Evolutionary conservation across 2,797 vertebrate genomes (phyloP).

Genomic region (Notoglanidium macrostoma): DNA sequence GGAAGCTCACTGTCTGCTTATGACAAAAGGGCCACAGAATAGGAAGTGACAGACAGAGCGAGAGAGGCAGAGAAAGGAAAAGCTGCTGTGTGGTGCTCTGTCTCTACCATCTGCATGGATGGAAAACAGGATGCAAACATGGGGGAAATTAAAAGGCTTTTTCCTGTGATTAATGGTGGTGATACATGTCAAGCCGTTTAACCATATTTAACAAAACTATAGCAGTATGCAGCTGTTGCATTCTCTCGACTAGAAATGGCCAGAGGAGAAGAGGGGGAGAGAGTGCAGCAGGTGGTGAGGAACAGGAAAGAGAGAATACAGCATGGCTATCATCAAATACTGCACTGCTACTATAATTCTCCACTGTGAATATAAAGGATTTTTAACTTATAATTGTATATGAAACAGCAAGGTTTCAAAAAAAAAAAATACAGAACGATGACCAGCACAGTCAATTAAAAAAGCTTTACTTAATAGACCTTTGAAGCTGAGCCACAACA

Average conservation of each 20-base stretch:
- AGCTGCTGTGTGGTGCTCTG: slow-evolving; percentile 68
- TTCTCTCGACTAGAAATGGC: slow-evolving; percentile 54
- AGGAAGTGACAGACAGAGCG: slow-evolving; percentile 54
- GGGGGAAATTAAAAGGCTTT: slow-evolving; percentile 76
- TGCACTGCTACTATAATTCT: slow-evolving; percentile 43
- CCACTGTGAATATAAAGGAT: slow-evolving; percentile 40
- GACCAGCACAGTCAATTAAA: slow-evolving; percentile 79
- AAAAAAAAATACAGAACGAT: slow-evolving; percentile 29
- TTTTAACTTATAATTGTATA: slow-evolving; percentile 47
- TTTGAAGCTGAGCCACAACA: slow-evolving; percentile 72
- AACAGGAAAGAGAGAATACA: slow-evolving; percentile 28
- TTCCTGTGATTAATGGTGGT: slow-evolving; percentile 74
- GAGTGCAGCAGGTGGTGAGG: slow-evolving; percentile 19
- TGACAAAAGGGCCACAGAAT: slow-evolving; percentile 76
- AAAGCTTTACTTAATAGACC: slow-evolving; percentile 71
- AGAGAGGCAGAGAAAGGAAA: slow-evolving; percentile 69
- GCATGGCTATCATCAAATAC: slow-evolving; percentile 54
- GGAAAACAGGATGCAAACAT: slow-evolving; percentile 77
- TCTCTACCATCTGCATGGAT: slow-evolving; percentile 75
- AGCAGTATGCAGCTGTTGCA: slow-evolving; percentile 74
- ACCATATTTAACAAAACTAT: slow-evolving; percentile 72
- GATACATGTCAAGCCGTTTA: slow-evolving; percentile 76
- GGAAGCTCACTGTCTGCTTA: slow-evolving; percentile 71
- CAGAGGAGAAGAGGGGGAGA: slow-evolving; percentile 24
- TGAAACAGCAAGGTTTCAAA: slow-evolving; percentile 51